Evolutionary conservation across 2,797 vertebrate species (phyloP), one percentile per base, ranked within the genome.

Genomic region (Myoxocephalus aenaeus): DNA sequence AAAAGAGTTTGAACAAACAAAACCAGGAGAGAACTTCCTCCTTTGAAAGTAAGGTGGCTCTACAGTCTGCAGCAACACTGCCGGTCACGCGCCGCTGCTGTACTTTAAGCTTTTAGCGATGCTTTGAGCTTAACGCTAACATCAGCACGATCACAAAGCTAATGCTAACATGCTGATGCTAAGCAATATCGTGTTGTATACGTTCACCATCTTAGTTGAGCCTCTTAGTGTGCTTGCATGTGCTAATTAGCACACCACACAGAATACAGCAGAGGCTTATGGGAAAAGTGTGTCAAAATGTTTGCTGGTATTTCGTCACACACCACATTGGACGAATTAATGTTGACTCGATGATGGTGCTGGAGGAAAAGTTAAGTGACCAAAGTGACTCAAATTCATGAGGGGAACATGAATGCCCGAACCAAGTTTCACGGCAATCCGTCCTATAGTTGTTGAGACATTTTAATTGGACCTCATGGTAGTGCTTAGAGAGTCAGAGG

Each of bases 1-100:
- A 61, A 18, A 71, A 54, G 20, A 70, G 38, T 54, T 29, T 74
- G 70, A 70, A 34, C 40, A 27, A 10, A 57, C 38, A 22, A 61
- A 38, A 56, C 53, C 1, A 1, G 20, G 25, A 57, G 34, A 9
- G 20, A 56, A 36, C 27, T 12, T 70, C 59, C 66, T 64, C 40
- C 42, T 70, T 58, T 71, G 36, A 72, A 57, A 72, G 62, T 36
- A 68, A 20, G 11, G 3, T 48, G 14, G 5, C 5, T 67, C 22
- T 15, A 40, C 15, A 7, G 34, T 29, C 11, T 10, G 20, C 58
- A 62, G 34, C 7, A 22, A 62, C 18, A 17, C 6, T 10, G 22
- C 12, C 25, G 0, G 36, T 48, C 48, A n/a, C 25, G 14, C 50
- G 4, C 48, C 32, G 15, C 68, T 22, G 13, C 68, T 34, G 13